Evolutionary conservation across 2,797 vertebrate genomes (phyloP).

Genomic region (Remorina albescens): DNA sequence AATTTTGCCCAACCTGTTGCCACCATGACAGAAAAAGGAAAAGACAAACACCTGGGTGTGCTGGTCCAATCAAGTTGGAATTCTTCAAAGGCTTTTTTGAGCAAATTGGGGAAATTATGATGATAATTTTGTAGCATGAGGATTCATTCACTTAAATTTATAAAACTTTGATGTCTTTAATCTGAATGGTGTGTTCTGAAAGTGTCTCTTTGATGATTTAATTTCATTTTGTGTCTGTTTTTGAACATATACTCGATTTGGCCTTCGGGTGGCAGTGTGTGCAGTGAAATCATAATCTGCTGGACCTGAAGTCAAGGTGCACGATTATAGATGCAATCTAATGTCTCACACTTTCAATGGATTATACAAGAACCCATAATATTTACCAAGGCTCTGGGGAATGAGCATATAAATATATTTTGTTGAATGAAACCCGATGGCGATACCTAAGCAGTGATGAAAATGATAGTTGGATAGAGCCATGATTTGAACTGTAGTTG

Average conservation of each 20-base stretch:
- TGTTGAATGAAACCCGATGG: constrained; percentile 26
- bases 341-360: constrained; percentile 44
- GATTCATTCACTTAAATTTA: not conserved
- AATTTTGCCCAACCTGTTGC: no score
- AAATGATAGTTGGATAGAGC: not conserved
- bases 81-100: no score
- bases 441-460: not conserved
- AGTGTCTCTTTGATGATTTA: not conserved
- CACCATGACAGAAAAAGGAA: no score
- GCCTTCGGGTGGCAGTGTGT: constrained; percentile 73
- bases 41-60: no score
- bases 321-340: constrained; percentile 41
- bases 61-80: not conserved
- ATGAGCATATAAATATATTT: constrained; percentile 38
- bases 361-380: constrained; percentile 80
- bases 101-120: no score
- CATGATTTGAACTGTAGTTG: constrained; percentile 5
- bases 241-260: constrained; percentile 4
- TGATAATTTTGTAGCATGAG: not conserved
- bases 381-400: constrained; percentile 42
- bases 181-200: not conserved
- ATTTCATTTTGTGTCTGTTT: not conserved
- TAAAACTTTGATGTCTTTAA: not conserved
- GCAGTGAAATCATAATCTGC: constrained; percentile 21
- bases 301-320: constrained; percentile 31